Percentiles rank a stretch among this genome's conserved stretches.
phyloP scores from a whole-genome alignment of 2,113 vertebrate species.

The Helogale parvula region DNA sequence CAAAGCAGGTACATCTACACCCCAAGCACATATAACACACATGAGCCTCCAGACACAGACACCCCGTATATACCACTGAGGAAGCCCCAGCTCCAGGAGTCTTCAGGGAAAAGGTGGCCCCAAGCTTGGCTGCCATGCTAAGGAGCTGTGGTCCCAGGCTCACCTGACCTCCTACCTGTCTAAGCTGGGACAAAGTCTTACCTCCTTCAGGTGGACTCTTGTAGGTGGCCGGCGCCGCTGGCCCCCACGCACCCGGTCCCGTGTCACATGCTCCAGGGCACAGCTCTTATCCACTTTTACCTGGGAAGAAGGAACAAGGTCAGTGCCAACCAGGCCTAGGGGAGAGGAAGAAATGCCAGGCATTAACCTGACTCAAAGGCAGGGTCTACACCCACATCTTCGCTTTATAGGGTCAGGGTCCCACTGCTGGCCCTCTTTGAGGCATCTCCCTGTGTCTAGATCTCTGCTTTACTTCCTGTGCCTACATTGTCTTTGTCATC shows the following conservation, averaged over 20 bases:
- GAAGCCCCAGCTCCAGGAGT: not conserved
- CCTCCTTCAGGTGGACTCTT: conserved; percentile 95
- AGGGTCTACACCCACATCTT: not conserved
- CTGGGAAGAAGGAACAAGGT: conserved; percentile 80
- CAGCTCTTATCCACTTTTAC: conserved; percentile 92
- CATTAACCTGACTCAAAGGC: not conserved
- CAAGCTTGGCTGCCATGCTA: not conserved
- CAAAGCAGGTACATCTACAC: not conserved
- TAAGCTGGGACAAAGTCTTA: conserved; percentile 69
- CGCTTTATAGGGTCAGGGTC: not conserved
- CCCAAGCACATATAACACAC: not conserved
- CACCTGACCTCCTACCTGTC: not conserved
- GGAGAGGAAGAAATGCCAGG: not conserved
- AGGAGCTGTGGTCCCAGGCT: not conserved
- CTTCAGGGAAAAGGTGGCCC: not conserved
- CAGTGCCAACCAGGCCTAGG: not conserved
- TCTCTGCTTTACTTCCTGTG: not conserved
- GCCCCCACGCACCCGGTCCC: conserved; percentile 90
- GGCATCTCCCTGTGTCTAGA: not conserved
- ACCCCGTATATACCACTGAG: not conserved
- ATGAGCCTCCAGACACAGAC: not conserved
- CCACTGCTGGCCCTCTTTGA: not conserved
- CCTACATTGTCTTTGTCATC: not conserved
- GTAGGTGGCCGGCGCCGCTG: conserved; percentile 93
- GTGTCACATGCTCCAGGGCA: conserved; percentile 94